Evolutionary conservation across 2,113 vertebrate species (phyloP).

Genomic region (Lasiurus cinereus): DNA sequence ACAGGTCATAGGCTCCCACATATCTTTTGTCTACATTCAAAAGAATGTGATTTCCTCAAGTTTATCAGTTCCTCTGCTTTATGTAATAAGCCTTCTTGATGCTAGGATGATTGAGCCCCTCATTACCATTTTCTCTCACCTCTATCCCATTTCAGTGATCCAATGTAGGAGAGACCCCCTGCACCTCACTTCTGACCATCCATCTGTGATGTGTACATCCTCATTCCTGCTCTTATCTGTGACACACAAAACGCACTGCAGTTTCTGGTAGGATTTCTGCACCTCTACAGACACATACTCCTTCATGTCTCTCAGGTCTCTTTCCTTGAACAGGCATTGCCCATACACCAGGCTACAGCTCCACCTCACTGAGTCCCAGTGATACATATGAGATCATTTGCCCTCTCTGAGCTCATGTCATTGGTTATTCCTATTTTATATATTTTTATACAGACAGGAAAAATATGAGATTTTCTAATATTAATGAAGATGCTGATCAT

Average conservation of each 20-base stretch:
- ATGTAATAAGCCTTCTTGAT: rapidly evolving
- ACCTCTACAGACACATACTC: not conserved
- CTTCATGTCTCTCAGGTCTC: not conserved
- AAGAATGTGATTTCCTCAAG: not conserved
- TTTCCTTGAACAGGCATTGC: not conserved
- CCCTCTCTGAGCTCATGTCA: not conserved
- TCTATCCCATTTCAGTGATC: not conserved
- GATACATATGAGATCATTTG: not conserved
- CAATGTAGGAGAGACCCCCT: not conserved
- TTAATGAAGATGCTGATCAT: not conserved
- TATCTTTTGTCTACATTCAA: not conserved
- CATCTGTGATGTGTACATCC: rapidly evolving
- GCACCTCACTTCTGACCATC: rapidly evolving
- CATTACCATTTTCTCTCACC: not conserved
- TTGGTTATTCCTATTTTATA: not conserved
- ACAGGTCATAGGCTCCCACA: not conserved
- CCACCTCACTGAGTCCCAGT: not conserved
- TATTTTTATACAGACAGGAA: not conserved
- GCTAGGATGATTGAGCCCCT: not conserved
- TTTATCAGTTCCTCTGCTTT: not conserved
- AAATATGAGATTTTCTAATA: not conserved
- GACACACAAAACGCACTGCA: rapidly evolving
- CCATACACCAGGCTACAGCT: not conserved
- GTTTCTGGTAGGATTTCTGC: not conserved
- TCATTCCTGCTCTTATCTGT: not conserved